These are phyloP conservation scores for Euspilapteryx auroguttella DNA, from an alignment of 2,888 invertebrate species.

Conservation along the genomic window DNA sequence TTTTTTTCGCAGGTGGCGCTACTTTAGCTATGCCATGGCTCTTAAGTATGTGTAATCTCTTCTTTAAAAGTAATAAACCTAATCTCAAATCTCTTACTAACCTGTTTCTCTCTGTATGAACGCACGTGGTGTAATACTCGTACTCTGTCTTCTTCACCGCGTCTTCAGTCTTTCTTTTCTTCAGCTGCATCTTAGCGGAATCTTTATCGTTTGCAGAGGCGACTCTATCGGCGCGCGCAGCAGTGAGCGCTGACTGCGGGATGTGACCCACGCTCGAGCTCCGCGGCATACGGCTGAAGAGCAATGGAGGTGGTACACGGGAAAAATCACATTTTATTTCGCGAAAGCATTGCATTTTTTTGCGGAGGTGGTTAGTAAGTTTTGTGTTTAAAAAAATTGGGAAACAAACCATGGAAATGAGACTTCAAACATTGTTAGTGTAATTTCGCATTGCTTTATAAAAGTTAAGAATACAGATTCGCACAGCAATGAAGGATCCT, in stretches of 20 bases:
- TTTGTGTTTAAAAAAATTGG: too few species aligned
- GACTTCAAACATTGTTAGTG: too few species aligned
- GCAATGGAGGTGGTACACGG: slow-evolving; percentile 11
- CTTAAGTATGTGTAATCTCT: too few species aligned
- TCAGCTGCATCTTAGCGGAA: slow-evolving; percentile 79
- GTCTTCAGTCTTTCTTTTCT: slow-evolving; percentile 88
- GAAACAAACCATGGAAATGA: too few species aligned
- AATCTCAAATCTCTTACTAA: slow-evolving; percentile 19
- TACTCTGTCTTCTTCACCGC: slow-evolving; percentile 89
- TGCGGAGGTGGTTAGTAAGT: too few species aligned
- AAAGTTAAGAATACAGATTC: too few species aligned
- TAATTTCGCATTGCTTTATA: too few species aligned
- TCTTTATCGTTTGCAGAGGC: slow-evolving; percentile 58
- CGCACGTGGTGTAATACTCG: slow-evolving; percentile 90
- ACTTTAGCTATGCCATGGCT: too few species aligned
- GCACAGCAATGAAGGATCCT: slow-evolving; percentile 1
- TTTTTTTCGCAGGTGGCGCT: too few species aligned
- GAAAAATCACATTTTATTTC: too few species aligned
- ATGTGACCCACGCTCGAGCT: slow-evolving; percentile 62
- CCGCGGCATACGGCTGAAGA: slow-evolving; percentile 43
- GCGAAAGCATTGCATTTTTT: too few species aligned
- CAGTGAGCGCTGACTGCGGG: slow-evolving; percentile 49
- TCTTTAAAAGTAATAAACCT: too few species aligned
- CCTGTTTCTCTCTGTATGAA: slow-evolving; percentile 87
- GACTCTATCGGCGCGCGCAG: slow-evolving; percentile 38